Evolutionary conservation across 2,888 invertebrate species (phyloP).

Genomic region (Nycteola revayana): DNA sequence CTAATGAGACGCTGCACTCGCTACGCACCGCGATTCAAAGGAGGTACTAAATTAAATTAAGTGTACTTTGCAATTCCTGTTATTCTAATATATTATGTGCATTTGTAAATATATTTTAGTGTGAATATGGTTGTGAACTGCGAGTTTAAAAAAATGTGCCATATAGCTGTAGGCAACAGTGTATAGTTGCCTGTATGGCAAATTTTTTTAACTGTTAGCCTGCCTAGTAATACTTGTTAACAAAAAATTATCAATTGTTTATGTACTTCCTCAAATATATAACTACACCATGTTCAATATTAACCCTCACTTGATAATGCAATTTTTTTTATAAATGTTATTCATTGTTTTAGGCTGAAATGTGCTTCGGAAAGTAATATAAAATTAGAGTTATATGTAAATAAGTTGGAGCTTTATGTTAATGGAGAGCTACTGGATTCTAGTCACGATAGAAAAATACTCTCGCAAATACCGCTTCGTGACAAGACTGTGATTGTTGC

Average conservation of each 20-base stretch:
- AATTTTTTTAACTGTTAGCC: too few species aligned
- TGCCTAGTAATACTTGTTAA: too few species aligned
- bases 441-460: slow-evolving; percentile 92
- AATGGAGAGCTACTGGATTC: slow-evolving; percentile 95
- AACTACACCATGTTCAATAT: too few species aligned
- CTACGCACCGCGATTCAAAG: slow-evolving; percentile 90
- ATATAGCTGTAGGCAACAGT: not conserved
- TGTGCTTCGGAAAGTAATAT: slow-evolving; percentile 82
- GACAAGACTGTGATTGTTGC: slow-evolving; percentile 91
- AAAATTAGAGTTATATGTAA: slow-evolving; percentile 94
- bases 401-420: slow-evolving; percentile 94
- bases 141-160: too few species aligned
- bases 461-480: slow-evolving; percentile 91
- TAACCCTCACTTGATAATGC: too few species aligned
- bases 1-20: slow-evolving; percentile 95
- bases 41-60: too few species aligned
- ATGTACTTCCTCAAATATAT: too few species aligned
- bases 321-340: not conserved
- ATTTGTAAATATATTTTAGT: too few species aligned
- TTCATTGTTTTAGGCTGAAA: slow-evolving; percentile 65
- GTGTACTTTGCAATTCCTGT: too few species aligned
- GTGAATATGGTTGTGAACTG: too few species aligned
- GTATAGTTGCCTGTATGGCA: not conserved
- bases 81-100: too few species aligned
- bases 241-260: too few species aligned